A percentile compares a stretch with the other conserved stretches of the same genome.
These are phyloP conservation scores for Grantiella picta DNA, from an alignment of 2,113 vertebrate species.

Conservation along the genomic window DNA sequence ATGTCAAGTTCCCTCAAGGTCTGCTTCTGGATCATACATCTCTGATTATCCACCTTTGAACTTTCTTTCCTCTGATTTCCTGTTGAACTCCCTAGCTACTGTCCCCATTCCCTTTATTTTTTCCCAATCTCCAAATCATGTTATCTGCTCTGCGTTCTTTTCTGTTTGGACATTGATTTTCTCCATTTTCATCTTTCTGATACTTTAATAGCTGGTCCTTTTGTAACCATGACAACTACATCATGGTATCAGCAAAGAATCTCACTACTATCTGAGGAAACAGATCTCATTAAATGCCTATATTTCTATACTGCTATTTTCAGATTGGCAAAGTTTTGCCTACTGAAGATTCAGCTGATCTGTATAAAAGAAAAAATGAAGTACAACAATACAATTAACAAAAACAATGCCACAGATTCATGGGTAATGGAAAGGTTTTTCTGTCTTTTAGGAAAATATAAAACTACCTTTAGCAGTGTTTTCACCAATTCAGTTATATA, in stretches of 20 bases:
- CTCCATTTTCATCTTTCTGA: not conserved
- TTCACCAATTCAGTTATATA: not conserved
- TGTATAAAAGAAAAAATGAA: not conserved
- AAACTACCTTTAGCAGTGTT: not conserved
- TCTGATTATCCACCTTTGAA: not conserved
- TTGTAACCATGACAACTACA: slow-evolving; percentile 53
- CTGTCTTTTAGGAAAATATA: not conserved
- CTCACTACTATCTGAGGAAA: not conserved
- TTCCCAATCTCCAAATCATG: not conserved
- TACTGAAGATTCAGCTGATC: too few species aligned
- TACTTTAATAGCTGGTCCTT: slow-evolving; percentile 19
- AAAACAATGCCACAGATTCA: not conserved
- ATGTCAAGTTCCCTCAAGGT: not conserved
- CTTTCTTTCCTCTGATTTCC: not conserved
- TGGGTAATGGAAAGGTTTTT: not conserved
- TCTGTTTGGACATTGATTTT: not conserved
- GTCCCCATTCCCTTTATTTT: not conserved
- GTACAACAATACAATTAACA: not conserved
- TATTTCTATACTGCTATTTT: slow-evolving; percentile 16
- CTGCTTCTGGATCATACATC: not conserved
- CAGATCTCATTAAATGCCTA: not conserved
- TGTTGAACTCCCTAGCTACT: not conserved
- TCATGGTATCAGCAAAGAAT: slow-evolving; percentile 11
- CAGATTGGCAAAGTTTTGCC: not conserved
- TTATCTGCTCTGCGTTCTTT: not conserved